Conservation (phyloP, 2,797 vertebrate genomes). For the Prionace glauca region DNA sequence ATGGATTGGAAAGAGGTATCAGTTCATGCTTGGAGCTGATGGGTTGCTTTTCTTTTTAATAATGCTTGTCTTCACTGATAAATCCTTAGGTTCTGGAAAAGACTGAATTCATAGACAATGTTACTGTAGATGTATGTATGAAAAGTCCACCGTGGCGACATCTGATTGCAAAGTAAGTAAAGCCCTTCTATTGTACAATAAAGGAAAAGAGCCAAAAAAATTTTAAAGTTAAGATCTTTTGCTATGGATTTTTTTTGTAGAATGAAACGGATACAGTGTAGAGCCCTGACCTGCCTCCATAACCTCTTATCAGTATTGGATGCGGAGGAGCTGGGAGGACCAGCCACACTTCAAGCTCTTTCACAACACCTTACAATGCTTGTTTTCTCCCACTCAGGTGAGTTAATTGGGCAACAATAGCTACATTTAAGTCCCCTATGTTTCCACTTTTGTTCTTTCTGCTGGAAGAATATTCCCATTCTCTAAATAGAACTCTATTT, state of each 20-base stretch:
- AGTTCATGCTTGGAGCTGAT: neutral
- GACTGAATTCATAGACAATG: conserved; percentile 70
- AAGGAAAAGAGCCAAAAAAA: neutral
- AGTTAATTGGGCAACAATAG: conserved; percentile 19
- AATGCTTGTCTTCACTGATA: conserved; percentile 10
- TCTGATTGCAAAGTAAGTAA: conserved; percentile 78
- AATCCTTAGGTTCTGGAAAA: conserved; percentile 79
- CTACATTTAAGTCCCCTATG: neutral
- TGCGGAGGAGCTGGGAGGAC: conserved; percentile 76
- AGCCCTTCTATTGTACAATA: too few relatives aligned
- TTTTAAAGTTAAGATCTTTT: neutral
- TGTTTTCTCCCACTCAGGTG: conserved; percentile 73
- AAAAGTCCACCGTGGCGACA: conserved; percentile 72
- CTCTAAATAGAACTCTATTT: neutral
- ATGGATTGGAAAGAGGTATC: neutral
- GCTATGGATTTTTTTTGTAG: conserved; percentile 53
- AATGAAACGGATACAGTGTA: conserved; percentile 76
- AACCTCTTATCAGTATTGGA: conserved; percentile 83
- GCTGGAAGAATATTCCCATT: neutral
- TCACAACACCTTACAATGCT: conserved; percentile 78
- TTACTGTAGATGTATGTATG: conserved; percentile 71
- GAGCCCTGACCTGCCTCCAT: conserved; percentile 85
- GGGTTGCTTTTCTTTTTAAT: neutral
- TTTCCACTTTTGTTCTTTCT: neutral
- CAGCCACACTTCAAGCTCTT: conserved; percentile 69